phyloP scores from a whole-genome alignment of 1,140 invertebrate genomes.

The Anadara kagoshimensis region DNA sequence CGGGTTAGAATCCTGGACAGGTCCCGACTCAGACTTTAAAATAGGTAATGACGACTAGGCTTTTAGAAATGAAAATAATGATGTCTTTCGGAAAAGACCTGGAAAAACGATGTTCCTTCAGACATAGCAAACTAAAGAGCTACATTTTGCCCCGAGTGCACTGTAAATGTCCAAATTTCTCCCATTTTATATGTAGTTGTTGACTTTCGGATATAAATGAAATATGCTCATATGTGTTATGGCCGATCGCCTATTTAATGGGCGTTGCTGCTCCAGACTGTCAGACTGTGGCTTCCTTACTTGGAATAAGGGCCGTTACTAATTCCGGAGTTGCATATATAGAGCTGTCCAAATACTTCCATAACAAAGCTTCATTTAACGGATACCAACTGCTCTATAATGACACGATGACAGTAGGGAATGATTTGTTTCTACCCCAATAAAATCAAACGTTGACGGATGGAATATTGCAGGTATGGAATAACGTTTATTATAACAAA shows the following conservation, averaged over 20 bases:
- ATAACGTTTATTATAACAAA: not conserved
- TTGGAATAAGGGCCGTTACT: not conserved
- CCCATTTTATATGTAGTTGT: too few relatives aligned
- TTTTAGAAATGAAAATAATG: too few relatives aligned
- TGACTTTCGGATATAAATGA: too few relatives aligned
- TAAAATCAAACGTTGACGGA: not conserved
- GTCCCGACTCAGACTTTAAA: too few relatives aligned
- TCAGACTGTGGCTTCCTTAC: not conserved
- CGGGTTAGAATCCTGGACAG: too few relatives aligned
- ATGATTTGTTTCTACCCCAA: not conserved
- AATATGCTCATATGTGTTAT: not conserved
- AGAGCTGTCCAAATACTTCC: not conserved
- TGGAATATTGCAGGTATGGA: not conserved
- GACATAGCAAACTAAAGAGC: too few relatives aligned
- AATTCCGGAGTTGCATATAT: conserved; percentile 1
- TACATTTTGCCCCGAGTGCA: too few relatives aligned
- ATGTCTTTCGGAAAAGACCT: too few relatives aligned
- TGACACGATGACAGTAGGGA: not conserved
- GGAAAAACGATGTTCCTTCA: too few relatives aligned
- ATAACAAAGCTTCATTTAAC: not conserved
- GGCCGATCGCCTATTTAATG: conserved; percentile 1
- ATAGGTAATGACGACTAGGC: too few relatives aligned
- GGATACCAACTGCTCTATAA: not conserved
- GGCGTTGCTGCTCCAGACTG: not conserved
- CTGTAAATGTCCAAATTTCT: too few relatives aligned